phyloP scores from a whole-genome alignment of 2,888 invertebrate genomes.

The Melieria picta region DNA sequence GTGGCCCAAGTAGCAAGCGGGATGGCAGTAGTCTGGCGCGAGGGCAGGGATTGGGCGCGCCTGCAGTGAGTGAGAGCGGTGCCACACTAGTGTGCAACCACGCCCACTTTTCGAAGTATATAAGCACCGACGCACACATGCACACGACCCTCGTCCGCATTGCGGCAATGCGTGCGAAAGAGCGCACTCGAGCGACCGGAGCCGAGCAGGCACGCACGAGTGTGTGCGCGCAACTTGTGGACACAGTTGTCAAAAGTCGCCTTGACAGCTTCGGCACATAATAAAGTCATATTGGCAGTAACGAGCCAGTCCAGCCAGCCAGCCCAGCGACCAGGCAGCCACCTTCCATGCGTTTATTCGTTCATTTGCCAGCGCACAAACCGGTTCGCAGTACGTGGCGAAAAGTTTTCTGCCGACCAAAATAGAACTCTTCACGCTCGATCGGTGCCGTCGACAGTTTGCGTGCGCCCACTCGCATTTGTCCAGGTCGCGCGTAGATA shows the following conservation, averaged over 20 bases:
- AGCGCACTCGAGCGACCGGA: too few relatives aligned
- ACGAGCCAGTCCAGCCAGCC: conserved; percentile 3
- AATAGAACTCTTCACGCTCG: too few relatives aligned
- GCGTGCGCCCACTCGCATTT: too few relatives aligned
- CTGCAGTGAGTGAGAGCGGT: neutral
- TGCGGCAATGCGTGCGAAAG: conserved; percentile 10
- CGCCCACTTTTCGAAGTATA: conserved; percentile 24
- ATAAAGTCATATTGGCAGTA: conserved; percentile 56
- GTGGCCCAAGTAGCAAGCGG: neutral
- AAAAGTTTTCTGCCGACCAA: too few relatives aligned
- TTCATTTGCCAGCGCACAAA: neutral
- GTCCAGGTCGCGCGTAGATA: too few relatives aligned
- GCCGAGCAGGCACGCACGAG: neutral
- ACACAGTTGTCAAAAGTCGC: conserved; percentile 58
- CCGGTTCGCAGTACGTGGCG: too few relatives aligned
- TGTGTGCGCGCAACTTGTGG: conserved; percentile 40
- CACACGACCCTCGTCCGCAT: conserved; percentile 28
- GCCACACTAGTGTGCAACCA: conserved; percentile 29
- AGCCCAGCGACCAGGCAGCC: neutral
- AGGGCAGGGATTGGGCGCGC: too few relatives aligned
- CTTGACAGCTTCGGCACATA: conserved; percentile 46
- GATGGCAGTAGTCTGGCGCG: too few relatives aligned
- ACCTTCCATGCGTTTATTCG: neutral
- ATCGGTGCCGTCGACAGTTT: too few relatives aligned
- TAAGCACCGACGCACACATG: conserved; percentile 33